A percentile compares a stretch with the other conserved stretches of the same genome.
Evolutionary conservation across 2,797 vertebrate genomes (phyloP).

Genomic region (Ibycter americanus): DNA sequence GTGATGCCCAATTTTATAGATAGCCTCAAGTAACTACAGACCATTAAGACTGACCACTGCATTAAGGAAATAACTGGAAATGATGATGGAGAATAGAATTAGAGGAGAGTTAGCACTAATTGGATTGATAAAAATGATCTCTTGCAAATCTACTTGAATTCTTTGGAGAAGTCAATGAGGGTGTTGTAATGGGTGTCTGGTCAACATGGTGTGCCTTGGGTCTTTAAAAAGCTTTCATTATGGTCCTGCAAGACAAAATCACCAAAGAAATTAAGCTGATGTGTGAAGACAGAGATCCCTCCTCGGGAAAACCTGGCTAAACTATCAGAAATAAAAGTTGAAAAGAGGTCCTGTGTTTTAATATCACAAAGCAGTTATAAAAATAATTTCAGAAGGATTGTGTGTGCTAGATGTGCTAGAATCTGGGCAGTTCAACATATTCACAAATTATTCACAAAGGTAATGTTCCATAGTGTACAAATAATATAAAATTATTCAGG

Average conservation of each 20-base stretch:
- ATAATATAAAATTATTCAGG: neutral
- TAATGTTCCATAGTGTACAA: neutral
- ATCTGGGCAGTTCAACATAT: neutral
- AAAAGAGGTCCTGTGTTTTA: neutral
- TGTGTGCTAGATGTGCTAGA: neutral
- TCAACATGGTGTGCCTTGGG: neutral
- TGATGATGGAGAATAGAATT: neutral
- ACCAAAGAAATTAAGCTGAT: neutral
- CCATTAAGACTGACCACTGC: neutral
- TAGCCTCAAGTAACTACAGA: neutral
- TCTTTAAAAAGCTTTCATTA: neutral
- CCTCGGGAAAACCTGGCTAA: neutral
- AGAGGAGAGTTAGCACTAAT: neutral
- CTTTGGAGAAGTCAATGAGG: neutral
- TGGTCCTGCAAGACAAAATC: neutral
- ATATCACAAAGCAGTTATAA: neutral
- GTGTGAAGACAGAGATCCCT: neutral
- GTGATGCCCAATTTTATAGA: neutral
- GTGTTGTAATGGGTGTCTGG: neutral
- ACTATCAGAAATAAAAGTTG: neutral
- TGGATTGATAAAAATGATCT: neutral
- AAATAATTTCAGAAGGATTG: neutral
- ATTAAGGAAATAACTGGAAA: neutral
- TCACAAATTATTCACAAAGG: neutral
- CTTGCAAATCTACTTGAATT: neutral